Base-by-base conservation (phyloP, 2,888 invertebrate species). In the Acleris literana region DNA sequence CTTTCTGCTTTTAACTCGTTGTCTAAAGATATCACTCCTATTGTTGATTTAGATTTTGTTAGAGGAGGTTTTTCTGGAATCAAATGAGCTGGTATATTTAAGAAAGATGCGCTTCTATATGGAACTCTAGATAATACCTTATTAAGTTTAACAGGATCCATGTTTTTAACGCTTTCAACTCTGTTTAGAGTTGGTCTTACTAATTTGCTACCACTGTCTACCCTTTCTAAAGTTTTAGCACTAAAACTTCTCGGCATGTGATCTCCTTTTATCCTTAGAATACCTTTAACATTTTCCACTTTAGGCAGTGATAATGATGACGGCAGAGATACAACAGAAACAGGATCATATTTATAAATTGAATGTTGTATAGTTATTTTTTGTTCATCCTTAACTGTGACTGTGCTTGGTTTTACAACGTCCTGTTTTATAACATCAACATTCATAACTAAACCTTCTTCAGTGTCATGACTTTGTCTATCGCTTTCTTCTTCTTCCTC, bases 401-500 rank as follows among this genome's bases (percentile, higher is more conserved):
- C 80, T 1, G 92, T 92, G 59, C 85, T 90, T 3, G 92, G 86
- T 77, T 92, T 92, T 17, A 91, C 76, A 0, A 92, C 87, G 51
- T 92, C 88, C 75, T 90, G 92, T 67, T 89, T 90, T 68, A 77
- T 90, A 18, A 91, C 73, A 9, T 82, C 70, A 17, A 92, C 87
- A 49, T 87, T 92, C 92, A 93, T 92, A 13, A 81, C 85, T 1
- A 93, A 67, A 3, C 92, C 92, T 70, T 90, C 90, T 80, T 90
- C 90, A 5, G 87, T 88, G 16, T 90, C 88, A 56, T 83, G 82
- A 48, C 87, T 88, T 48, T 79, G 80, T 49, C 76, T 79, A n/a
- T 90, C 87, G 63, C 81, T 84, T 72, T 90, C 91, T 68, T 91
- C 92, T 76, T 93, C 93, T 77, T 90, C 90, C 39, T 92, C 93